Evolutionary conservation across 2,888 invertebrate genomes (phyloP).

Genomic region (Pemphredon lugubris): DNA sequence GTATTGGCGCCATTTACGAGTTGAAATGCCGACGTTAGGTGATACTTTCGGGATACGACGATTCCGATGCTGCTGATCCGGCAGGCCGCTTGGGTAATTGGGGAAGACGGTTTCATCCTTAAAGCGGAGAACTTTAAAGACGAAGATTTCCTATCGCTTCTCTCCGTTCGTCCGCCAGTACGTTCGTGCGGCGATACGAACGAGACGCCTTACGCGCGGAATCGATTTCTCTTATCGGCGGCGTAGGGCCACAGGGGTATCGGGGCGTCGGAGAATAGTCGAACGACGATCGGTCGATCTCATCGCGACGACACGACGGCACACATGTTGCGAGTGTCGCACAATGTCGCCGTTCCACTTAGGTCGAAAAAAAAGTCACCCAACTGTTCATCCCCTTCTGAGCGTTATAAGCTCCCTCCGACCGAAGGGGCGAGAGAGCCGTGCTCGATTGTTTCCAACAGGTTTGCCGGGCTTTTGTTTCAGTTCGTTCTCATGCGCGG

Average conservation of each 20-base stretch:
- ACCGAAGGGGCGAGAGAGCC: slow-evolving; percentile 62
- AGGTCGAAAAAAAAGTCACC: slow-evolving; percentile 76
- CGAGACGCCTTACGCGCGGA: neutral
- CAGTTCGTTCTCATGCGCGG: slow-evolving; percentile 78
- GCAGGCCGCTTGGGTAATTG: neutral
- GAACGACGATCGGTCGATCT: slow-evolving; percentile 60
- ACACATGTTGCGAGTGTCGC: slow-evolving; percentile 76
- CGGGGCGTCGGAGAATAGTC: slow-evolving; percentile 22
- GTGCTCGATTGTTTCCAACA: slow-evolving; percentile 79
- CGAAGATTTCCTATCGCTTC: neutral
- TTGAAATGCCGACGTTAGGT: neutral
- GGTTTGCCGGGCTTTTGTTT: slow-evolving; percentile 79
- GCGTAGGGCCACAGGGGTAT: too few relatives aligned
- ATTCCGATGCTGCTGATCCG: slow-evolving; percentile 11
- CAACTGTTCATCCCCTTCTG: slow-evolving; percentile 78
- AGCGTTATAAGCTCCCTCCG: slow-evolving; percentile 61
- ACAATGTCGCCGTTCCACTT: slow-evolving; percentile 70
- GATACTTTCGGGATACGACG: slow-evolving; percentile 5
- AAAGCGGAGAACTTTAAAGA: neutral
- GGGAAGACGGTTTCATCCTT: neutral
- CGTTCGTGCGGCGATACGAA: too few relatives aligned
- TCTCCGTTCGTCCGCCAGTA: neutral
- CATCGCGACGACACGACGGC: slow-evolving; percentile 65
- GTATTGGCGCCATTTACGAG: slow-evolving; percentile 48
- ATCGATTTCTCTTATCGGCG: too few relatives aligned